Conservation (phyloP, 1,140 invertebrate species). For the Drosophila persimilis region DNA sequence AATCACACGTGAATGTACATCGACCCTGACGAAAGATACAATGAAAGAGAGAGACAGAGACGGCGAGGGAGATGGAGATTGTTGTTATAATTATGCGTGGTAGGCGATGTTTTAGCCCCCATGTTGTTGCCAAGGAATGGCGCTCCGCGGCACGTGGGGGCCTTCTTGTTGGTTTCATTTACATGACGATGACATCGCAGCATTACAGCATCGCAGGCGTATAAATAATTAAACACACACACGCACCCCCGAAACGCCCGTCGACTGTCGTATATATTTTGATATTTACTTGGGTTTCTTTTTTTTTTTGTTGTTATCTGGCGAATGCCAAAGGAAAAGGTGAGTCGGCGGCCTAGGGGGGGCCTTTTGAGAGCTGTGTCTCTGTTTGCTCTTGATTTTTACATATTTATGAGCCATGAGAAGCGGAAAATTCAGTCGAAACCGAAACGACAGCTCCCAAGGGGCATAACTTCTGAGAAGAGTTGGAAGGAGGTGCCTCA, state of each 20-base stretch:
- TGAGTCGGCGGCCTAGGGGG: not conserved
- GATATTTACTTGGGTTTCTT: constrained; percentile 63
- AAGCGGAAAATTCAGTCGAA: constrained; percentile 1
- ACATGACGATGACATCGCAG: constrained; percentile 65
- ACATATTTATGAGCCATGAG: constrained; percentile 47
- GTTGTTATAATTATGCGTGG: constrained; percentile 43
- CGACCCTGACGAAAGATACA: not conserved
- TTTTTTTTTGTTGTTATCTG: constrained; percentile 14
- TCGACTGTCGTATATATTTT: constrained; percentile 57
- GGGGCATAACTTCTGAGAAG: constrained; percentile 3
- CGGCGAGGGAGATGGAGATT: constrained; percentile 1
- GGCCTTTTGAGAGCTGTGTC: not conserved
- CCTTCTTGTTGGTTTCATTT: constrained; percentile 61
- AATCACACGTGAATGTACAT: constrained; percentile 22
- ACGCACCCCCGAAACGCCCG: constrained; percentile 15
- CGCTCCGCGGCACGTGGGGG: constrained; percentile 4
- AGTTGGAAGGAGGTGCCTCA: not conserved
- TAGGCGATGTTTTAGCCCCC: constrained; percentile 8
- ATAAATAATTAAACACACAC: constrained; percentile 79
- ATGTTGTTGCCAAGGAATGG: not conserved
- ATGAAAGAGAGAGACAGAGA: not conserved
- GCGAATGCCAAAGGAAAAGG: constrained; percentile 29
- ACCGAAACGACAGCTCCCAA: not conserved
- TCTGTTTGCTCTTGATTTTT: constrained; percentile 23
- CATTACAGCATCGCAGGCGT: constrained; percentile 29